phyloP scores from a whole-genome alignment of 2,113 vertebrate species.

The Ptilorrhoa leucosticta region DNA sequence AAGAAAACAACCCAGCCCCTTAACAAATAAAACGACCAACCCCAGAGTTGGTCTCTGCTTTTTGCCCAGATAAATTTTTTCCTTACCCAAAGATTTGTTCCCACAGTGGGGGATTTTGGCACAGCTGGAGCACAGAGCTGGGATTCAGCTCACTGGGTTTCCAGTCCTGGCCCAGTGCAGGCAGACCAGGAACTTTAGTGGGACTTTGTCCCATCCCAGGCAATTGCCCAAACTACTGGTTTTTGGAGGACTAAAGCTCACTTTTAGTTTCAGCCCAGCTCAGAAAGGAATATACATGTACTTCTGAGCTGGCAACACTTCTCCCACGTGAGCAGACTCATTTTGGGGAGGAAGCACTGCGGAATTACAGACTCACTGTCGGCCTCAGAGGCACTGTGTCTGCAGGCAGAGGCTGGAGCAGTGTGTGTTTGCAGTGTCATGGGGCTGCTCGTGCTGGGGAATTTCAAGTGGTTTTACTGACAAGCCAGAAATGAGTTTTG shows the following conservation, averaged over 20 bases:
- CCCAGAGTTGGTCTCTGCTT: neutral
- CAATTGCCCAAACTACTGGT: neutral
- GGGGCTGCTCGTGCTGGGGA: neutral
- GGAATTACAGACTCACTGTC: neutral
- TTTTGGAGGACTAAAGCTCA: neutral
- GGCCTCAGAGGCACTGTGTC: neutral
- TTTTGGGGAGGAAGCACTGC: neutral
- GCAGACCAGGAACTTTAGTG: neutral
- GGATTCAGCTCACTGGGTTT: neutral
- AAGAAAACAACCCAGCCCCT: neutral
- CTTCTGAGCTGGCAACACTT: neutral
- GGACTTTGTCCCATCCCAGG: neutral
- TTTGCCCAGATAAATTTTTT: neutral
- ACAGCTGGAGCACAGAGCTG: neutral
- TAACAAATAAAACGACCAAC: neutral
- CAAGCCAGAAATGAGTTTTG: neutral
- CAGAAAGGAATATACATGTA: rapidly evolving
- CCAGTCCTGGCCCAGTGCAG: neutral
- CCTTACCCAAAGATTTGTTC: neutral
- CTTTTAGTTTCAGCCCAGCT: neutral
- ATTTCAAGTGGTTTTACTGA: neutral
- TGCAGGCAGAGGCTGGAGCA: neutral
- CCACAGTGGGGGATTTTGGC: neutral
- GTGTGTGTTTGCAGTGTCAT: rapidly evolving
- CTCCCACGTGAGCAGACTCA: neutral